Percentiles rank a stretch among this genome's conserved stretches.
These are phyloP conservation scores for Oryzias melastigma DNA, from an alignment of 2,113 vertebrate genomes.

Conservation along the genomic window DNA sequence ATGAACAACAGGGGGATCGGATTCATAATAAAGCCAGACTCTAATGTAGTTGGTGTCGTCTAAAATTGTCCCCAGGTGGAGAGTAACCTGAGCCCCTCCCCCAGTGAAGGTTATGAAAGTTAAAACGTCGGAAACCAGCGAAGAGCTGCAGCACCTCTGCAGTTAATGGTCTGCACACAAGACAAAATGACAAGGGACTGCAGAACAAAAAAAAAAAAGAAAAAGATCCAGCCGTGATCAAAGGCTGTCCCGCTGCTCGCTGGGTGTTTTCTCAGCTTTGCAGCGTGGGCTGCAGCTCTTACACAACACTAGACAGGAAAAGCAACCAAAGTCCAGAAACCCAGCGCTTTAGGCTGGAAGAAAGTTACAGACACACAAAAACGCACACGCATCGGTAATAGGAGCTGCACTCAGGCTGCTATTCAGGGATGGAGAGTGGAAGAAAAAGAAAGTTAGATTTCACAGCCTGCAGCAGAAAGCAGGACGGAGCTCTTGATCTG, in stretches of 20 bases:
- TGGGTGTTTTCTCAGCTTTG: background rate
- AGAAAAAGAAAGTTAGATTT: constrained; percentile 32
- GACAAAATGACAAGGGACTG: background rate
- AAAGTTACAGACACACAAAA: background rate
- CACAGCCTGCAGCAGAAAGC: constrained; percentile 35
- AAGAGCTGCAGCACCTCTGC: background rate
- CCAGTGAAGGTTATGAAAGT: background rate
- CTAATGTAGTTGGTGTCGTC: background rate
- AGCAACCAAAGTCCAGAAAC: constrained; percentile 20
- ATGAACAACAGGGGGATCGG: too few species aligned
- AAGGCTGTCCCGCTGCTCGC: background rate
- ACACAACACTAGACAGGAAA: constrained; percentile 26
- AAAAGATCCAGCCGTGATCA: background rate
- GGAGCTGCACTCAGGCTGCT: constrained; percentile 23
- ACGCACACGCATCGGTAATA: constrained; percentile 1
- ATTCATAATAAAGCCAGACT: background rate
- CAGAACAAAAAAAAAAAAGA: background rate
- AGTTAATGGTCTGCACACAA: background rate
- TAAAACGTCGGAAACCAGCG: background rate
- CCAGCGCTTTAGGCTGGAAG: constrained; percentile 2
- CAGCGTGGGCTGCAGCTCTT: constrained; percentile 30
- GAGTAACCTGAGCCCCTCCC: background rate
- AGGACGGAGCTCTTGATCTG: constrained; percentile 37
- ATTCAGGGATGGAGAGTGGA: constrained; percentile 34
- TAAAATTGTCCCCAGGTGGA: background rate